These are phyloP conservation scores for Rhinichthys klamathensis DNA, from an alignment of 2,113 vertebrate species.

Conservation along the genomic window DNA sequence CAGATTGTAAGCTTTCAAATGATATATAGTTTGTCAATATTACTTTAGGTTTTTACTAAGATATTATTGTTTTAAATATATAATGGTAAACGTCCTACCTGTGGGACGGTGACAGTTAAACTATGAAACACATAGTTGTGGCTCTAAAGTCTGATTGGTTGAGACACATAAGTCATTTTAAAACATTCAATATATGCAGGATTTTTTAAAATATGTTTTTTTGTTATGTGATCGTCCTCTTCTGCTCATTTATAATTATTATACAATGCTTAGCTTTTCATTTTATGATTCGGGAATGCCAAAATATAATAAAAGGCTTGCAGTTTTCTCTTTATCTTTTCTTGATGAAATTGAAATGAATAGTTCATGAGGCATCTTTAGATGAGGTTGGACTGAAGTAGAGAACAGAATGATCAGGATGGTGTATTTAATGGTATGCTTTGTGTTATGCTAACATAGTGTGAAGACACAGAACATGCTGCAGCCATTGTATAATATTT, in stretches of 20 bases:
- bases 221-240: background rate
- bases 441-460: background rate
- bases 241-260: background rate
- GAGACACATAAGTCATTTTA: background rate
- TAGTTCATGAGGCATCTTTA: constrained; percentile 25
- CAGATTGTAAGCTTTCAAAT: no score
- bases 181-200: background rate
- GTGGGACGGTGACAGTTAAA: background rate
- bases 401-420: background rate
- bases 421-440: background rate
- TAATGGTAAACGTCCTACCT: no score
- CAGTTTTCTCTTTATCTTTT: background rate
- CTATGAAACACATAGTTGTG: background rate
- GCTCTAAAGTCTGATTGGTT: background rate
- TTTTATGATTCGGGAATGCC: background rate
- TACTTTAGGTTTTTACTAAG: no score
- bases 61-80: no score
- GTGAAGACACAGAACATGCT: background rate
- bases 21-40: no score
- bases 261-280: background rate
- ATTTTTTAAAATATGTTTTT: background rate
- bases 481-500: background rate
- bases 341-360: background rate
- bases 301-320: background rate
- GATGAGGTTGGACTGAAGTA: background rate